phyloP scores from a whole-genome alignment of 1,140 invertebrate species.

The Drosophila varians region DNA sequence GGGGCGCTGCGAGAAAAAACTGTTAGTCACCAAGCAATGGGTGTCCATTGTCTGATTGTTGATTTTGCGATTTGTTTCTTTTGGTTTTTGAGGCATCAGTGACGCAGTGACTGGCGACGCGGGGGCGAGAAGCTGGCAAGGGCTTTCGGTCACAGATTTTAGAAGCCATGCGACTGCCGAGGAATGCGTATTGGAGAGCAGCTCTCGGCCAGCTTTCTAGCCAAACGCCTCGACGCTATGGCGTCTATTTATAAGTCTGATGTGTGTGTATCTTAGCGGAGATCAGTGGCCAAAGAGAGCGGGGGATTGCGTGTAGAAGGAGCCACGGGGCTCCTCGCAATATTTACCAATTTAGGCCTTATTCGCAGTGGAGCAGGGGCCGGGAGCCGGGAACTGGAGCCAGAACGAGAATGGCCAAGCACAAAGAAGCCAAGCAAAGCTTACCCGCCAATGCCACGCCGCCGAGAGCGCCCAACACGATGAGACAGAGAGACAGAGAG shows the following conservation, averaged over 20 bases:
- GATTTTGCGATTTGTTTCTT: neutral
- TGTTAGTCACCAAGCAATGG: constrained; percentile 37
- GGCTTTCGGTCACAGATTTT: constrained; percentile 51
- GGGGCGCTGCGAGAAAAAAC: neutral
- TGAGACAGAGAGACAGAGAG: neutral
- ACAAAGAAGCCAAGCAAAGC: constrained; percentile 49
- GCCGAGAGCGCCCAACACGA: neutral
- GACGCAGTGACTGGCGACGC: constrained; percentile 21
- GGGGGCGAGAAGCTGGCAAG: constrained; percentile 24
- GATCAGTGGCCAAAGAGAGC: constrained; percentile 19
- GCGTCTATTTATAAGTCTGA: constrained; percentile 78
- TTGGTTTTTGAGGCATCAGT: constrained; percentile 4
- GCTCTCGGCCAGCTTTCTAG: constrained; percentile 32
- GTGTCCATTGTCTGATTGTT: too few species aligned
- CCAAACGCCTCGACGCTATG: constrained; percentile 15
- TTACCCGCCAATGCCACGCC: constrained; percentile 9
- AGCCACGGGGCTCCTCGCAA: constrained; percentile 23
- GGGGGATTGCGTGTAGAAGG: constrained; percentile 6
- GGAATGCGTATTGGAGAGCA: constrained; percentile 52
- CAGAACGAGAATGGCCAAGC: neutral
- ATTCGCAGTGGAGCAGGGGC: constrained; percentile 4
- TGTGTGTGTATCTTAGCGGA: constrained; percentile 63
- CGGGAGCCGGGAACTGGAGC: neutral
- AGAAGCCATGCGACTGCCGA: constrained; percentile 68
- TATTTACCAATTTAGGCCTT: constrained; percentile 54